Percentiles rank a stretch among this genome's conserved stretches.
Evolutionary conservation across 2,888 invertebrate species (phyloP).

Genomic region (Nebria salina): DNA sequence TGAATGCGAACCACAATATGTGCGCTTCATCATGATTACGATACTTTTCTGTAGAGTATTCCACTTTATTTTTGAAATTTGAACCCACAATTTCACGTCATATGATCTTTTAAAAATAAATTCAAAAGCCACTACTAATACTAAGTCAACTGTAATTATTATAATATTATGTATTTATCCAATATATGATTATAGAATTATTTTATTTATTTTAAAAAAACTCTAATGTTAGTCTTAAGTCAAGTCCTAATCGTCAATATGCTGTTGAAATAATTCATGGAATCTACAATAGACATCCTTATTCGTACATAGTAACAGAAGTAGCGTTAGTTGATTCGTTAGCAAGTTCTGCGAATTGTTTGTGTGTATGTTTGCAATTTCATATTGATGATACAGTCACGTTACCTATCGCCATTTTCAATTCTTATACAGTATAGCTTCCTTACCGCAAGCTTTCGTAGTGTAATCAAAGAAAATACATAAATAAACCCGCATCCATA

Average conservation of each 20-base stretch:
- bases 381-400: conserved; percentile 1
- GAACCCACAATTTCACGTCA: no score
- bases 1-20: not conserved
- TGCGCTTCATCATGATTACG: not conserved
- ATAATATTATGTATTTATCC: no score
- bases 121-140: no score
- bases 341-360: not conserved
- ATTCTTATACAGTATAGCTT: not conserved
- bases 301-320: not conserved
- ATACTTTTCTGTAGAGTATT: not conserved
- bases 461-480: not conserved
- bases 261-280: no score
- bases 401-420: not conserved
- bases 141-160: no score
- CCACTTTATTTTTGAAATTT: no score
- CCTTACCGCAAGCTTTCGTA: not conserved
- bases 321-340: not conserved
- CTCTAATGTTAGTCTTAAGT: no score
- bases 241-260: no score
- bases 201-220: no score
- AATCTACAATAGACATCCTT: not conserved
- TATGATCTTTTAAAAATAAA: no score
- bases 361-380: not conserved
- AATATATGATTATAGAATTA: no score
- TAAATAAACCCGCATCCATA: not conserved